Base-by-base conservation (phyloP, 2,797 vertebrate genomes). In the Lemur catta region DNA sequence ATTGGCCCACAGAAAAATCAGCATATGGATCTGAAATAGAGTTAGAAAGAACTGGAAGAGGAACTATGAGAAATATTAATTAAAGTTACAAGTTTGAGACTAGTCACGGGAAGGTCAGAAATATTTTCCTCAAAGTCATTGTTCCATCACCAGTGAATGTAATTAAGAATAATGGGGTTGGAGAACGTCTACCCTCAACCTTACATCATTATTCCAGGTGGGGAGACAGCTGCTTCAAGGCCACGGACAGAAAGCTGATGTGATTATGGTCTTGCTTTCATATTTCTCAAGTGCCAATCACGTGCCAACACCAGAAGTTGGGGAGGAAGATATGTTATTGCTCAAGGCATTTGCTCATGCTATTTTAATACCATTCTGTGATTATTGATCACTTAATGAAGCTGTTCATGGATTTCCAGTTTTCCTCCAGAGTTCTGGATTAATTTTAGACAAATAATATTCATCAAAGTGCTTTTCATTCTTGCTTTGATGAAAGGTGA, bases 161-260 rank as follows among this genome's bases (percentile, higher is more conserved):
- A 84, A 97, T 96, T 43, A 96, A 96, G 65, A 75, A 94, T 61
- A 88, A 48, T 20, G 41, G 20, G 72, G 22, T 26, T 88, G 61
- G 81, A 81, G 55, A 43, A n/a, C 76, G 3, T 75, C 80, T 43
- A 13, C 10, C n/a, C 35, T 81, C 26, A 28, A 28, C 6, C 8
- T 9, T 0, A 0, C 1, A 1, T 15, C 11, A 0, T 26, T 48
- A 33, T 30, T 28, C 20, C 15, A 2, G 24, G 50, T 26, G 12
- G 20, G 74, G 33, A 82, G 84, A 38, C 2, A 3, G 57, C 50
- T 55, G 28, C 71, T 80, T 59, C 28, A 41, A 67, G 75, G 69
- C 84, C 35, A 1, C 0, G 12, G 38, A 17, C 43, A 30, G 30
- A 88, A 72, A 67, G 17, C 33, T 67, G 22, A 69, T 14, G 67